Evolutionary conservation across 2,888 invertebrate species (phyloP), one percentile per base, ranked within the genome.

Genomic region (Epinotia ramella): DNA sequence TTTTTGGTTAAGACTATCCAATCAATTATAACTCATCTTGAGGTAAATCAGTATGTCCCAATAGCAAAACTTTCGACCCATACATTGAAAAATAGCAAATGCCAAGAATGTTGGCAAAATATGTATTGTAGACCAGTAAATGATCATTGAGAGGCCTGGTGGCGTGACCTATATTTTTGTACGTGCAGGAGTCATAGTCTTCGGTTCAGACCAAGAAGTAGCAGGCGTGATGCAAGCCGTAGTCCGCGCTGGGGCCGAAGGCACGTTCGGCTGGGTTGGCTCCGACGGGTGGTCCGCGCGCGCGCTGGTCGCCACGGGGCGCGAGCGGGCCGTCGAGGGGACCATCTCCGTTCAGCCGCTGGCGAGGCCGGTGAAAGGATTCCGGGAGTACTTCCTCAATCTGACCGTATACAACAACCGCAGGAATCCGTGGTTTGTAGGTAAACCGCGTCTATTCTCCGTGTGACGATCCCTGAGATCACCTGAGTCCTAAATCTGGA

Each of bases 201-300:
- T 98, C 89, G 99, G 98, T 1, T 98, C 98, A 9, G 99, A 99
- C 92, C 99, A 99, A 93, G 99, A 99, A 94, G 99, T 99, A 64
- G 98, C 98, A 0, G 98, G 98, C 70, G 96, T 99, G 82, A 99
- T 99, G 99, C 95, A 97, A 80, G 99, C 99, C 0, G 98, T 98
- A 20, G 95, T 97, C 72, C 95, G 98, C 49, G 96, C 96, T 82
- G 97, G 97, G 86, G 97, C 97, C 56, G 97, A 98, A 0, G 97
- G 97, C 59, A 95, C 96, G 70, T 99, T 99, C 91, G 97, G 98
- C 65, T 99, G 99, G 99, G 98, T 99, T 72, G 99, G 99, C 3
- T 98, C 98, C 49, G 99, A 99, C 89, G 99, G 99, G 2, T 99
- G 99, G 99, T 97, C 97, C 84, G 98, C 98, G 24, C 95, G 99